These are phyloP conservation scores for Miichthys miiuy DNA, from an alignment of 2,797 vertebrate species.

Conservation along the genomic window DNA sequence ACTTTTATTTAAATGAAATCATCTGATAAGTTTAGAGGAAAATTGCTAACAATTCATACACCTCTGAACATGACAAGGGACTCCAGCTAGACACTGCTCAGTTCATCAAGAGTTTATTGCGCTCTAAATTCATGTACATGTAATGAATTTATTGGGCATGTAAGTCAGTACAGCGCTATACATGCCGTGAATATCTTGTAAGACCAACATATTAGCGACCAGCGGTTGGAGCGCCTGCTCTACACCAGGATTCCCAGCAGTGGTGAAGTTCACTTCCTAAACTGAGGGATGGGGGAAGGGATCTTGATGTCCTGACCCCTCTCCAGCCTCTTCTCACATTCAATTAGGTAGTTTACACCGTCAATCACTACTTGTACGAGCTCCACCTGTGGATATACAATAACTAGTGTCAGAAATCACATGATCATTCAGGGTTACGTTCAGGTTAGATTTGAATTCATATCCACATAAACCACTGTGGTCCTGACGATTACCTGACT, in stretches of 20 bases:
- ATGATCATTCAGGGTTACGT: background rate
- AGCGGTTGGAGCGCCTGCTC: slow-evolving; percentile 58
- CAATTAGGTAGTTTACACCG: slow-evolving; percentile 91
- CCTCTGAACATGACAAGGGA: background rate
- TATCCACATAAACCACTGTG: background rate
- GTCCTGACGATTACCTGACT: background rate
- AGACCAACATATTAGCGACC: slow-evolving; percentile 62
- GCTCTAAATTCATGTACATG: slow-evolving; percentile 54
- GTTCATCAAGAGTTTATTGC: slow-evolving; percentile 74
- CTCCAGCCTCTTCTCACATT: slow-evolving; percentile 94
- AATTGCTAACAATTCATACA: background rate
- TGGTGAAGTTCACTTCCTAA: slow-evolving; percentile 85
- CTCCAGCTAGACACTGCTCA: background rate
- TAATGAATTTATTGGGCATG: slow-evolving; percentile 35
- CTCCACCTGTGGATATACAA: slow-evolving; percentile 84
- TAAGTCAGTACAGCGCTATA: slow-evolving; percentile 30
- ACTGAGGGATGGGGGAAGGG: slow-evolving; percentile 88
- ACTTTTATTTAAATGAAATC: background rate
- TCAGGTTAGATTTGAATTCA: background rate
- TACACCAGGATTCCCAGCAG: slow-evolving; percentile 35
- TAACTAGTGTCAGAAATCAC: background rate
- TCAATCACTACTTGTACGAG: slow-evolving; percentile 92
- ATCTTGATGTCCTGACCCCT: slow-evolving; percentile 92
- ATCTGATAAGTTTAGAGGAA: background rate
- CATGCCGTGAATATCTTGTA: slow-evolving; percentile 40